Evolutionary conservation across 2,888 invertebrate genomes (phyloP).

Genomic region (Pollenia amentaria): DNA sequence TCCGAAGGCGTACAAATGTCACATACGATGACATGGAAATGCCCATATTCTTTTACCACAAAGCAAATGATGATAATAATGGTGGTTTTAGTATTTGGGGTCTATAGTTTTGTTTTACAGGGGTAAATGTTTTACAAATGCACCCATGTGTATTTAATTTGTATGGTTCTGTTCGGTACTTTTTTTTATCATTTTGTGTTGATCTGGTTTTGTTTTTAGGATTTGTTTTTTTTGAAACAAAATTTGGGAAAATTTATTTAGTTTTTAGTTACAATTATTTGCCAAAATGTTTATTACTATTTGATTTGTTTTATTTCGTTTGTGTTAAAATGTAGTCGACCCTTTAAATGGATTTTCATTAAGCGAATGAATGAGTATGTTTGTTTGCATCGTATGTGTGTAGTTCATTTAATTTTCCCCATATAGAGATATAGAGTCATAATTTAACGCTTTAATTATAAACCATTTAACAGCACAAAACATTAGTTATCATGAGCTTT

Average conservation of each 20-base stretch:
- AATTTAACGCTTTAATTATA: conserved; percentile 62
- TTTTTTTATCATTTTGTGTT: conserved; percentile 32
- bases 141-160: conserved; percentile 68
- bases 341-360: neutral
- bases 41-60: neutral
- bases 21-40: too few species aligned
- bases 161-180: conserved; percentile 1
- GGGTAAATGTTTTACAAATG: conserved; percentile 55
- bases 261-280: conserved; percentile 58
- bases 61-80: conserved; percentile 18
- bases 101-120: neutral
- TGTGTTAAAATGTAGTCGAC: neutral
- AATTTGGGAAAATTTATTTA: conserved; percentile 20
- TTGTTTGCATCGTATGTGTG: neutral
- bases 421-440: neutral
- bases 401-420: neutral
- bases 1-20: too few species aligned
- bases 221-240: neutral
- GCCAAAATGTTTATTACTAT: conserved; percentile 49
- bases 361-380: neutral
- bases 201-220: conserved; percentile 46
- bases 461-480: conserved; percentile 64
- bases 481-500: conserved; percentile 50
- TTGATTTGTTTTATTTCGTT: conserved; percentile 49
- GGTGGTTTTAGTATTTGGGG: conserved; percentile 8